Evolutionary conservation across 2,888 invertebrate species (phyloP).

Genomic region (Cheilosia pagana): DNA sequence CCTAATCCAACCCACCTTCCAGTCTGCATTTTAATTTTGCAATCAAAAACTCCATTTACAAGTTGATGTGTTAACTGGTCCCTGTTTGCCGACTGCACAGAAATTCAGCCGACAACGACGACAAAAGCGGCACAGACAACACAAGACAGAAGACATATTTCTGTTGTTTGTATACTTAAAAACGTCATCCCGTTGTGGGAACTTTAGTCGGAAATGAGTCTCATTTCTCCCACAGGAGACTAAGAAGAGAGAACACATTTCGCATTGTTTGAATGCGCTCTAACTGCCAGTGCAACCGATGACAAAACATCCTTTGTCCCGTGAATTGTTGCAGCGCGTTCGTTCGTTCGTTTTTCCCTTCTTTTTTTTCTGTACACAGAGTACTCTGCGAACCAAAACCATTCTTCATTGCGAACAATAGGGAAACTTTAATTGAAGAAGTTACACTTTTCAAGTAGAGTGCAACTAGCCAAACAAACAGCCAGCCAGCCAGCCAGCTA

Average conservation of each 20-base stretch:
- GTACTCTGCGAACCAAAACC: constrained; percentile 14
- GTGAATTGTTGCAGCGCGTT: constrained; percentile 57
- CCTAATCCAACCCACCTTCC: background rate
- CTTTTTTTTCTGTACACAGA: constrained; percentile 5
- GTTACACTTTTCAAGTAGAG: constrained; percentile 72
- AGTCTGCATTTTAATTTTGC: constrained; percentile 3
- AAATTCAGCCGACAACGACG: constrained; percentile 34
- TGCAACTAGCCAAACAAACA: constrained; percentile 74
- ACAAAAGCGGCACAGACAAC: constrained; percentile 21
- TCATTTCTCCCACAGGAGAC: constrained; percentile 59
- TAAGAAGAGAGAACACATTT: constrained; percentile 31
- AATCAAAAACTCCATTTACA: constrained; percentile 17
- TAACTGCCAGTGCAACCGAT: constrained; percentile 63
- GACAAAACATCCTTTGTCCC: constrained; percentile 68
- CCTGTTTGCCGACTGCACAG: constrained; percentile 19
- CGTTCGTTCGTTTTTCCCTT: constrained; percentile 49
- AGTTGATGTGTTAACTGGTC: constrained; percentile 43
- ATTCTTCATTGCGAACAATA: constrained; percentile 72
- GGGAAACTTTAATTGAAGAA: constrained; percentile 75
- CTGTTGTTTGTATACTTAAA: constrained; percentile 52
- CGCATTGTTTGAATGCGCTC: constrained; percentile 68
- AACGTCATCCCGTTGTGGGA: constrained; percentile 57
- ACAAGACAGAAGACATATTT: constrained; percentile 55
- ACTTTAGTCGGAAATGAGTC: constrained; percentile 64
- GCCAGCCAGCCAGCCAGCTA: constrained; percentile 8